Conservation (phyloP, 2,888 invertebrate genomes). For the Cantharis rustica region DNA sequence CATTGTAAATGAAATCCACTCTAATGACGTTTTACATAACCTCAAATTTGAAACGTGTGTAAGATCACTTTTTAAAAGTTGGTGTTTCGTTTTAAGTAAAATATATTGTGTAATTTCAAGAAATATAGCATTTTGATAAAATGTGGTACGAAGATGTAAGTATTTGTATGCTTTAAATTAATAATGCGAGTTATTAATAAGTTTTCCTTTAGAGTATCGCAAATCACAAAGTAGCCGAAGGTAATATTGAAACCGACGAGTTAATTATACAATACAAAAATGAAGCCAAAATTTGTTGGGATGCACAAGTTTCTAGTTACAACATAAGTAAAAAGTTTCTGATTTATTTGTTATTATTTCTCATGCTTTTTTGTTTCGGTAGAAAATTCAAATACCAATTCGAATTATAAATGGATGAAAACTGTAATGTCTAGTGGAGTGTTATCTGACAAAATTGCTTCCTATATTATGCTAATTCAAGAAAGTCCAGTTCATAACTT, state of each 20-base stretch:
- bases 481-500: slow-evolving; percentile 83
- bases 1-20: no score
- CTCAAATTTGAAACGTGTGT: neutral
- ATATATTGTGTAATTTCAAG: neutral
- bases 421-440: slow-evolving; percentile 82
- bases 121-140: neutral
- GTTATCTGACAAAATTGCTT: slow-evolving; percentile 83
- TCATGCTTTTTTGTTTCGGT: slow-evolving; percentile 30
- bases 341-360: neutral
- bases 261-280: slow-evolving; percentile 64
- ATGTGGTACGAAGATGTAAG: slow-evolving; percentile 15
- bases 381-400: slow-evolving; percentile 63
- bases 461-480: slow-evolving; percentile 79
- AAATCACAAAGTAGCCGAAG: slow-evolving; percentile 16
- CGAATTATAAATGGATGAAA: slow-evolving; percentile 77
- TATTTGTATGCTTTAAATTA: neutral
- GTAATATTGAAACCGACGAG: slow-evolving; percentile 57
- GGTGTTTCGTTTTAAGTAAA: neutral
- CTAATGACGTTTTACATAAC: neutral
- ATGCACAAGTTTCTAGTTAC: slow-evolving; percentile 67
- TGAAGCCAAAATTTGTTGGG: slow-evolving; percentile 69
- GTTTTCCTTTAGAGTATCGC: neutral
- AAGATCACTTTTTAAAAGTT: neutral
- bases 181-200: neutral
- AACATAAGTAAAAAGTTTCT: slow-evolving; percentile 61